A percentile compares a stretch with the other conserved stretches of the same genome.
These are phyloP conservation scores for Parnassius orleans DNA, from an alignment of 2,888 invertebrate genomes.

Conservation along the genomic window DNA sequence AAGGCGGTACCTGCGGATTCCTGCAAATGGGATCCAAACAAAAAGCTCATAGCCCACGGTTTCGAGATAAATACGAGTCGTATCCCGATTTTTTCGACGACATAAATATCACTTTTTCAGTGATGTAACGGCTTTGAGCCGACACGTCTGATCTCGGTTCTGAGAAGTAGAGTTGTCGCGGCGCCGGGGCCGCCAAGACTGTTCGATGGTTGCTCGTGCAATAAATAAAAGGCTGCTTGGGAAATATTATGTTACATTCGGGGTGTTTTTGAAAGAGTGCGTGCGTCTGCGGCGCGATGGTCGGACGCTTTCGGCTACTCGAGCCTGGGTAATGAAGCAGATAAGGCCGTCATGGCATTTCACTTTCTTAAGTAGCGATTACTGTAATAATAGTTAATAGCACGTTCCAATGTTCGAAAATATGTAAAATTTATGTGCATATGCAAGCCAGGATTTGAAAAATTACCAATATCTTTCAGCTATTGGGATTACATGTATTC, in stretches of 20 bases:
- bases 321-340: constrained; percentile 58
- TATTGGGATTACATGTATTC: too few relatives aligned
- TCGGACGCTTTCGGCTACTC: constrained; percentile 61
- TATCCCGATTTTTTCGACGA: constrained; percentile 71
- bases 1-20: constrained; percentile 70
- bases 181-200: constrained; percentile 57
- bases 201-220: constrained; percentile 51
- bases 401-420: too few relatives aligned
- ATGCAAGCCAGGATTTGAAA: too few relatives aligned
- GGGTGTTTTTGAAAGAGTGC: constrained; percentile 65
- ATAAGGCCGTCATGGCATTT: constrained; percentile 13
- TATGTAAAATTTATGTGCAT: too few relatives aligned
- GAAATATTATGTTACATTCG: constrained; percentile 79
- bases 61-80: constrained; percentile 68
- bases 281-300: constrained; percentile 54
- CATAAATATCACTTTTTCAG: constrained; percentile 79
- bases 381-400: too few relatives aligned
- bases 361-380: not conserved
- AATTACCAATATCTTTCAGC: too few relatives aligned
- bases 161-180: constrained; percentile 74
- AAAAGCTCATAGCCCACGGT: constrained; percentile 72
- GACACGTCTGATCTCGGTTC: constrained; percentile 68
- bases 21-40: constrained; percentile 67
- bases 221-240: constrained; percentile 79
- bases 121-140: constrained; percentile 72